phyloP scores from a whole-genome alignment of 2,888 invertebrate species.

The Lacanobia oleracea region DNA sequence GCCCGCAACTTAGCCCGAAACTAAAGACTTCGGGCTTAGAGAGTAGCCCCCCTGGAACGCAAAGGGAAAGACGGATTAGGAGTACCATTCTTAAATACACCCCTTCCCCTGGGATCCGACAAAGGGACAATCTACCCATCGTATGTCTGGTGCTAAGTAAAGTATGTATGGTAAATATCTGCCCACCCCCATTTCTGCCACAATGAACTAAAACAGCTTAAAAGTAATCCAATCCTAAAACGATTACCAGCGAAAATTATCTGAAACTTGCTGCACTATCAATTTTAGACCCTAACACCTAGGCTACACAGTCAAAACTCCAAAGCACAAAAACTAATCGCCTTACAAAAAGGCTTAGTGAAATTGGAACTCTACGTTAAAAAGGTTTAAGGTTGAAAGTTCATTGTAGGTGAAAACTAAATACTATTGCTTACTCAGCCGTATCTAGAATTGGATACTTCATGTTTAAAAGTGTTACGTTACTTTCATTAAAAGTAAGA shows the following conservation, averaged over 20 bases:
- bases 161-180: background rate
- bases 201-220: slow-evolving; percentile 46
- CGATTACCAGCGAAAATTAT: slow-evolving; percentile 40
- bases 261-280: background rate
- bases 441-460: slow-evolving; percentile 50
- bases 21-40: too few species aligned
- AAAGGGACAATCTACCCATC: too few species aligned
- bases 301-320: background rate
- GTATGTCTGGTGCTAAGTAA: too few species aligned
- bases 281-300: slow-evolving; percentile 5
- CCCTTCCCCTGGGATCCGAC: too few species aligned
- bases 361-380: background rate
- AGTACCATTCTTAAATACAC: too few species aligned
- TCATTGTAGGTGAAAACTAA: background rate
- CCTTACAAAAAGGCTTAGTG: background rate
- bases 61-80: too few species aligned
- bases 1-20: too few species aligned
- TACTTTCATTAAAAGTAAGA: slow-evolving; percentile 59
- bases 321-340: background rate
- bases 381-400: slow-evolving; percentile 21
- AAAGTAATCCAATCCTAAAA: slow-evolving; percentile 41
- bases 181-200: slow-evolving; percentile 26
- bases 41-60: too few species aligned
- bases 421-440: slow-evolving; percentile 30
- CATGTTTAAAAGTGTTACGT: slow-evolving; percentile 43